Conservation (phyloP, 2,113 vertebrate species). For the Tachuris rubrigastra region DNA sequence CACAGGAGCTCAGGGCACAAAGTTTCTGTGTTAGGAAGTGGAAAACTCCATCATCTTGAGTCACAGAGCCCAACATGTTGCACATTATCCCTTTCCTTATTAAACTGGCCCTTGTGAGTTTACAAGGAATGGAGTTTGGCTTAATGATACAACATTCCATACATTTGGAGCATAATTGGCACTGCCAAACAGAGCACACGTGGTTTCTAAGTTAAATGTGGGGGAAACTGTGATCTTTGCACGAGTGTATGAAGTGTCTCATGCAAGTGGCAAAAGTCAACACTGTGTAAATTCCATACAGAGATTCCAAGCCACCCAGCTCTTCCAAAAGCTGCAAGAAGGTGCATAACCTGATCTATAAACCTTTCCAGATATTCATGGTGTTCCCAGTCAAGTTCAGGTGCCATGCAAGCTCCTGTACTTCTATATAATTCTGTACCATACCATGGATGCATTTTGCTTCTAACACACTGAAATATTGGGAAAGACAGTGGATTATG, state of each 20-base stretch:
- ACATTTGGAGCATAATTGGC: background rate
- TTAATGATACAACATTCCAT: rapidly evolving
- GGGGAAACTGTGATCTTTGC: background rate
- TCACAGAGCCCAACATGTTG: rapidly evolving
- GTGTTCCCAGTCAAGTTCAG: background rate
- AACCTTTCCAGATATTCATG: background rate
- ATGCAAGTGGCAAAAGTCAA: background rate
- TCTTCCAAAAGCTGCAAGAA: background rate
- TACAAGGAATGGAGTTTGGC: background rate
- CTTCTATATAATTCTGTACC: background rate
- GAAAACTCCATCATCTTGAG: background rate
- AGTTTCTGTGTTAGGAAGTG: background rate
- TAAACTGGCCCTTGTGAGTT: background rate
- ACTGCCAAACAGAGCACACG: background rate
- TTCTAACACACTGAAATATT: rapidly evolving
- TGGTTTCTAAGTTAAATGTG: background rate
- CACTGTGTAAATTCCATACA: background rate
- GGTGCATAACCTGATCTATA: background rate
- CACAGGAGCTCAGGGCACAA: background rate
- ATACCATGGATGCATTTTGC: background rate
- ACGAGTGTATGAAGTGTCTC: background rate
- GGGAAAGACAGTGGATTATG: background rate
- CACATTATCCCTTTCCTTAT: background rate
- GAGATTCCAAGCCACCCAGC: background rate
- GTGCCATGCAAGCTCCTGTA: background rate